Base-by-base conservation (phyloP, 2,113 vertebrate genomes). In the Callopanchax toddi region DNA sequence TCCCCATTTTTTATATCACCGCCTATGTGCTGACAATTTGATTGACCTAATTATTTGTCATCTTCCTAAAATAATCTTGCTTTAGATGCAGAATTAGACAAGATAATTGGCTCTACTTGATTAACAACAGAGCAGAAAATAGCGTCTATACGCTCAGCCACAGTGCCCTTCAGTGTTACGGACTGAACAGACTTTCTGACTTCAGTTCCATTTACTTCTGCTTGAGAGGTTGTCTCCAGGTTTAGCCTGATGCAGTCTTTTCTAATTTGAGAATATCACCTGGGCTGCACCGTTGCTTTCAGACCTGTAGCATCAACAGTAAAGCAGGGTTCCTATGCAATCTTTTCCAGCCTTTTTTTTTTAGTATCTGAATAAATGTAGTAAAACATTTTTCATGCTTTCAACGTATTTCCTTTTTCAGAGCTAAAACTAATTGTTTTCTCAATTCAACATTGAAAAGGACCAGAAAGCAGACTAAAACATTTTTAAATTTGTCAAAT, bases 21-120 rank as follows among this genome's bases (percentile, higher is more conserved):
- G 17, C 56, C 44, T 26, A 1, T 54, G 45, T 67, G 16, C 62
- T 26, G 52, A 56, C 39, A 78, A 29, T 61, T 67, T 79, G 43
- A 78, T 70, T 70, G 67, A 72, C 64, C 70, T 66, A 8, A 5
- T 57, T 59, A 25, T 73, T 34, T 65, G 46, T 76, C 21, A 59
- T 62, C 44, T n/a, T 11, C 29, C 17, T 43, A 60, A 63, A 70
- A 46, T 52, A 40, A 42, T 63, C 22, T 32, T 13, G 1, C 34
- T 50, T 57, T 50, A 1, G 48, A n/a, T 54, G 21, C 52, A 15
- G 13, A 69, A 65, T 64, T 48, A 45, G 60, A 65, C 54, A 56
- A 40, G n/a, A 74, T 58, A 61, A 70, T 57, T 55, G 48, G 20
- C 63, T 60, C 22, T 51, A 26, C 50, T 40, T 44, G 22, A 60